Evolutionary conservation across 2,797 vertebrate species (phyloP).

Genomic region (Carduelis carduelis): DNA sequence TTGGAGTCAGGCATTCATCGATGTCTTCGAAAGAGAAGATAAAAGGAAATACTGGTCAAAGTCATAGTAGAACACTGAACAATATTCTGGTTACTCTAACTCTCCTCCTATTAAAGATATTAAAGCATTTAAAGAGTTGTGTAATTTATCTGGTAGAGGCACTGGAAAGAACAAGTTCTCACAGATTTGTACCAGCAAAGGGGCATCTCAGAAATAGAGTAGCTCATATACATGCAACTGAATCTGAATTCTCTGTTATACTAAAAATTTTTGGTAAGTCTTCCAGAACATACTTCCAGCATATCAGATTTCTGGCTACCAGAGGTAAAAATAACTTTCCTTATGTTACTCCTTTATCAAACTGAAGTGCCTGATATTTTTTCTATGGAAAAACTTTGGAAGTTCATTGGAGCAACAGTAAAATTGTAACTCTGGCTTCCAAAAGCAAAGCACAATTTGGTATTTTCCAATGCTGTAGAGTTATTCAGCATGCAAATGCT

Average conservation of each 20-base stretch:
- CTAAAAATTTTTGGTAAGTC: neutral
- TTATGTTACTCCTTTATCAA: neutral
- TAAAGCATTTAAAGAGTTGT: neutral
- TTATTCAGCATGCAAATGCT: neutral
- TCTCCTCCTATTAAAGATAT: neutral
- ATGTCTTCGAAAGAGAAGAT: conserved; percentile 77
- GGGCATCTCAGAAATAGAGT: neutral
- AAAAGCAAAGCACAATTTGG: neutral
- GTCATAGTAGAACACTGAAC: neutral
- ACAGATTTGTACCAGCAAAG: neutral
- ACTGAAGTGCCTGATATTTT: neutral
- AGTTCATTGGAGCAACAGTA: neutral
- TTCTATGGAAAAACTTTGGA: neutral
- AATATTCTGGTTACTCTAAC: neutral
- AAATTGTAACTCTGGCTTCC: neutral
- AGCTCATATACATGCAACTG: neutral
- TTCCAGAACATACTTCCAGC: neutral
- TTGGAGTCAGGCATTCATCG: conserved; percentile 83
- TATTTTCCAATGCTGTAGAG: neutral
- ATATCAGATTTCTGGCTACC: neutral
- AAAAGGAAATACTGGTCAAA: neutral
- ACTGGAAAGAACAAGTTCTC: neutral
- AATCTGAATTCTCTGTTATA: neutral
- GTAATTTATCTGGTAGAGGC: neutral
- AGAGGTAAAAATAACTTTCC: neutral